A percentile compares a stretch with the other conserved stretches of the same genome.
Evolutionary conservation across 2,797 vertebrate genomes (phyloP).

Genomic region (Pelochelys cantorii): DNA sequence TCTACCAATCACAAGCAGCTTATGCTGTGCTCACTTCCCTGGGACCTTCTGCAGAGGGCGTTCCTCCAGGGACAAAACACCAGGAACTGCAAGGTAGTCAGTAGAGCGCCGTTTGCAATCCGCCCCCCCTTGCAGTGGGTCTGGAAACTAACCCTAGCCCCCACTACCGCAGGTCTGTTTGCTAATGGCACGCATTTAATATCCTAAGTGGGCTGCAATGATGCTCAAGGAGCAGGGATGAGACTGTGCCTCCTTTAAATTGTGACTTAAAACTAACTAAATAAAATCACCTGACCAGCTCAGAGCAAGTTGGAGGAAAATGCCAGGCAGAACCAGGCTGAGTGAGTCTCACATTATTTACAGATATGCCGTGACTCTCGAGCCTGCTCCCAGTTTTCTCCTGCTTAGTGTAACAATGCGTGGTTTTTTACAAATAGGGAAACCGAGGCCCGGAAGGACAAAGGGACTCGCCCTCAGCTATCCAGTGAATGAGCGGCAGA

Average conservation of each 20-base stretch:
- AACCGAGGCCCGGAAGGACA: rapidly evolving
- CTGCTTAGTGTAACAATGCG: neutral
- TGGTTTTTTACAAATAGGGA: neutral
- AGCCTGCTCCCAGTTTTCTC: neutral
- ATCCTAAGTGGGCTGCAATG: slow-evolving; percentile 32
- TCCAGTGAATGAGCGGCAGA: neutral
- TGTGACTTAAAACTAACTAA: neutral
- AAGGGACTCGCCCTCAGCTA: neutral
- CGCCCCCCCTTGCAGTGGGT: neutral
- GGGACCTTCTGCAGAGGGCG: neutral
- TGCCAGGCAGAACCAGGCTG: neutral
- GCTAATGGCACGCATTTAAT: slow-evolving; percentile 33
- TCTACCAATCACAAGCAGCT: neutral
- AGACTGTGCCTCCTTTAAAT: neutral
- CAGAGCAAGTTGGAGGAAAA: neutral
- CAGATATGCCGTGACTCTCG: neutral
- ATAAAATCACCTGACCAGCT: slow-evolving; percentile 12
- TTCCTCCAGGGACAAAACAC: neutral
- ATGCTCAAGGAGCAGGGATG: neutral
- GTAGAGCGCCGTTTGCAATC: neutral
- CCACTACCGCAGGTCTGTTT: neutral
- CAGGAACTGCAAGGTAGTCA: neutral
- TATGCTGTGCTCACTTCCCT: neutral
- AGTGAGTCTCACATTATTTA: neutral
- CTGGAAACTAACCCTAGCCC: neutral